Evolutionary conservation across 2,888 invertebrate genomes (phyloP), one percentile per base, ranked within the genome.

Genomic region (Rhopalosiphum nymphaeae): DNA sequence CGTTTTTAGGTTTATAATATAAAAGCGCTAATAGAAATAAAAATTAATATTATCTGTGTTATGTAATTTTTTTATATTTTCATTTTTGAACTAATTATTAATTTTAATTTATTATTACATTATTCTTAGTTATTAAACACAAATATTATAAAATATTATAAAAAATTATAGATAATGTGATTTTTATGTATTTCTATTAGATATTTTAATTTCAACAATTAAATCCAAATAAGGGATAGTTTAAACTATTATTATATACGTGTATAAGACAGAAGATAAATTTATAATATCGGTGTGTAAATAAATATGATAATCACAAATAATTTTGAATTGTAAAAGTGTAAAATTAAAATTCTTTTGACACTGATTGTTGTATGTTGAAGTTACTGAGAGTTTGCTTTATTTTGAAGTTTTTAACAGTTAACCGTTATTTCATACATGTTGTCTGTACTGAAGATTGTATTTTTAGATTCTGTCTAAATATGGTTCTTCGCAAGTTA

Each of bases 401-500:
- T 25, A 89, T 25, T 42, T 57, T 56, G 26, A 53, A 89, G 56
- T 21, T 42, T 57, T 57, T 42, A 56, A 89, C 42, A 11, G 56
- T 42, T 57, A 2, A n/a, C 16, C 61, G 46, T 61, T 46, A 90
- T 67, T n/a, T 61, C n/a, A 29, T 49, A 78, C 36, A 36, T 78
- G 36, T 91, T 78, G 53, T 53, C 53, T 11, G 49, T 49, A 53
- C 36, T n/a, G 78, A 26, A 49, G 78, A 84, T 91, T 91, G 53
- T 44, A 29, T 78, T 53, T 91, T 91, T 9, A 53, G 49, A 91
- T 36, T 84, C 36, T 91, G 91, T 91, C 49, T 36, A 29, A 90
- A 16, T 67, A 67, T 84, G 42, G 91, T 84, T 53, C 29, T 42
- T 84, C 4, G 49, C 42, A 42, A 36, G 78, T 84, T 91, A 91